A percentile compares a stretch with the other conserved stretches of the same genome.
Evolutionary conservation across 1,140 invertebrate species (phyloP).

Genomic region (Idris sp.): DNA sequence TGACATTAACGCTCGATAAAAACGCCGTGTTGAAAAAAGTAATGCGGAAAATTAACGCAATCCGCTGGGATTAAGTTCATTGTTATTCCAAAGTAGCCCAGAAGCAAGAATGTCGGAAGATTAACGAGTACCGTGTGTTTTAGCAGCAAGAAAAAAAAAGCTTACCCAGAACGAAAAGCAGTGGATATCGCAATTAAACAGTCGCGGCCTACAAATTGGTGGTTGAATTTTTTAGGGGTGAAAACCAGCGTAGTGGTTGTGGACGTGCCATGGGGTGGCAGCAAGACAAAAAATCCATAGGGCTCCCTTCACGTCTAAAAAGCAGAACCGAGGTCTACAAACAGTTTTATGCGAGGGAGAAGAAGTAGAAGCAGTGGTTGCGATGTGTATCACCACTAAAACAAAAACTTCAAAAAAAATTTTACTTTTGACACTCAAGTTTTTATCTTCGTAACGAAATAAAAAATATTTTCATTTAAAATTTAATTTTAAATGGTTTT

Average conservation of each 20-base stretch:
- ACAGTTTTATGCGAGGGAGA: conserved; percentile 55
- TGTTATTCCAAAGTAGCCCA: conserved; percentile 66
- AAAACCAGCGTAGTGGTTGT: conserved; percentile 55
- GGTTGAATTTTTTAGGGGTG: conserved; percentile 73
- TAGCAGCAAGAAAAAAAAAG: conserved; percentile 58
- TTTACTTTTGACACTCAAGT: too few species aligned
- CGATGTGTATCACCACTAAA: conserved; percentile 69
- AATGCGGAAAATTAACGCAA: conserved; percentile 70
- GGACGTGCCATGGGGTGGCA: conserved; percentile 64
- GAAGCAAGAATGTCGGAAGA: conserved; percentile 62
- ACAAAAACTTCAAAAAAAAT: conserved; percentile 65
- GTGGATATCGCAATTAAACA: conserved; percentile 76
- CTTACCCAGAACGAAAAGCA: conserved; percentile 61
- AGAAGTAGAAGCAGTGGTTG: conserved; percentile 58
- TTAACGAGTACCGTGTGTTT: conserved; percentile 68
- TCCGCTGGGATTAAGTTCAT: conserved; percentile 70
- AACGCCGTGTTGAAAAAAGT: conserved; percentile 54
- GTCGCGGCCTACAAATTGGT: conserved; percentile 74
- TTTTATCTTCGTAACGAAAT: too few species aligned
- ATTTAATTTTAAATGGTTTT: too few species aligned
- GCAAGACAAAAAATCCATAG: conserved; percentile 75
- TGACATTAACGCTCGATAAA: conserved; percentile 46
- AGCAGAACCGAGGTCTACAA: conserved; percentile 59
- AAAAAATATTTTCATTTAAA: too few species aligned
- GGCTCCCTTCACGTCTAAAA: conserved; percentile 65